Evolutionary conservation across 2,113 vertebrate species (phyloP), one percentile per base, ranked within the genome.

Genomic region (Montifringilla adamsi): DNA sequence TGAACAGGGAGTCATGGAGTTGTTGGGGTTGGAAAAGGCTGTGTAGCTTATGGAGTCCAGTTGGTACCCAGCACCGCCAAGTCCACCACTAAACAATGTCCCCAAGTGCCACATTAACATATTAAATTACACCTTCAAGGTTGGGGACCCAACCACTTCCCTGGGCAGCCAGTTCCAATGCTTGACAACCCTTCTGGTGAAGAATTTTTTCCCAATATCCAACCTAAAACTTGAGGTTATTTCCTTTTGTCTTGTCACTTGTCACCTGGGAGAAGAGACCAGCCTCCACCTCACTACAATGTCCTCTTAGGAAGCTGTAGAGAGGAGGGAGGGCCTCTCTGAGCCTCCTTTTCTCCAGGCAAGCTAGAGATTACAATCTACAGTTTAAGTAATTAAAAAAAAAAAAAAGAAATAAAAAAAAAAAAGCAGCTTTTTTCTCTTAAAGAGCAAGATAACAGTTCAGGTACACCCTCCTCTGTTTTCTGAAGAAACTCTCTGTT

Each of bases 1-100:
- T 44, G 55, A 58, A 11, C 7, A 33, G 31, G 31, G 50, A 39
- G 20, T 20, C 60, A 27, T 11, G 4, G 33, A 52, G 13, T 3
- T 16, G 37, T 8, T 52, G 2, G 44, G 52, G 60, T 2, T 46
- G 68, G 52, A n/a, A 67, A 67, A 59, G 77, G 39, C 31, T 0
- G 0, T 5, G 53, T 1, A 33, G 46, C 15, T 46, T 53, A 18
- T 13, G 0, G 7, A n/a, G 23, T 14, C 58, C 58, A 56, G 1
- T 24, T 79, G 28, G 0, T 15, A 30, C 35, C 72, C 43, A 50
- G 50, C 44, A 50, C 37, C 37, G 68, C 52, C 50, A 59, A 17
- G n/a, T 26, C n/a, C n/a, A 20, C 18, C 68, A 33, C 37, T 18
- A 21, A 82, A 26, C 9, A 46, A 7, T 1, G 26, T 22, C 26